Base-by-base conservation (phyloP, 2,797 vertebrate genomes). In the Lutjanus campechanus region DNA sequence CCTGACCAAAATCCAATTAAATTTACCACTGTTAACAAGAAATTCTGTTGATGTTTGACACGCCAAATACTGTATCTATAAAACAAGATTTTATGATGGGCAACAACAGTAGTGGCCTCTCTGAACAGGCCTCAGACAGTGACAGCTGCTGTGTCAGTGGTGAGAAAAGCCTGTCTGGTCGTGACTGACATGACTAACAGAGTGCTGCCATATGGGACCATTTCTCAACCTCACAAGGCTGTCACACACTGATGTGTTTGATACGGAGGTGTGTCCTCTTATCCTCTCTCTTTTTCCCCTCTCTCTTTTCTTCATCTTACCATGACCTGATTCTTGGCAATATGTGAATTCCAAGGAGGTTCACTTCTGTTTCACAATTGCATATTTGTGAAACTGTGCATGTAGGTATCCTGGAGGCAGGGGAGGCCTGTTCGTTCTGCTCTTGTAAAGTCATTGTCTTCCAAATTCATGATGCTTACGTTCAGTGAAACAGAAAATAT, bases 111-210 rank as follows among this genome's bases (percentile, higher is more conserved):
- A 19, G 71, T 44, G 54, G 49, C 58, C 41, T 66, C 43, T 79
- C 60, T 71, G 59, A 81, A 68, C 67, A 51, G 2, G 7, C 20
- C 53, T 77, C 69, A 9, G 55, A 73, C 22, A 7, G 66, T 51
- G 84, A 80, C 83, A 85, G 87, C 81, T 87, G 85, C 77, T 44
- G 71, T 13, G 64, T 46, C 56, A 29, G 40, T 7, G 29, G 40
- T 66, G 69, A 69, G 69, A 66, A 64, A 62, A 64, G 65, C 70
- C 69, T 53, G 78, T 56, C 20, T 41, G 46, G 41, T 40, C 1
- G n/a, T 17, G 79, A 50, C 22, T 46, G 76, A 54, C 78, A 50
- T 3, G 46, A 75, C 67, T 19, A 64, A 74, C 67, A 68, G 73
- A 76, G 20, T 12, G 25, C 43, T 17, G 68, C 80, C 85, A 73